Conservation (phyloP, 2,888 invertebrate species). For the Troides aeacus region DNA sequence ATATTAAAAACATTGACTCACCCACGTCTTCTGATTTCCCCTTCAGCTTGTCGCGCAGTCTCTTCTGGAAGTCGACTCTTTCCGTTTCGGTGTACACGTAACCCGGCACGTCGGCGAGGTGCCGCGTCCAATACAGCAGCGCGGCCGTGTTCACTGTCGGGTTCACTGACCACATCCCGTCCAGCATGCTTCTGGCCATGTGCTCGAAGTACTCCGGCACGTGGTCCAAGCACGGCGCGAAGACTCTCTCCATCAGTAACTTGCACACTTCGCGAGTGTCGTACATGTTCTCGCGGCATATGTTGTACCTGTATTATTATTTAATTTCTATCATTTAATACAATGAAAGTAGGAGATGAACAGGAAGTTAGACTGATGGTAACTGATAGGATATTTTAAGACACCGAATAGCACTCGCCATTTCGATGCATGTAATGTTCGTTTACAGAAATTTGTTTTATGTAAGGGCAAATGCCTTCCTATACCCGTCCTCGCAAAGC, state of each 20-base stretch:
- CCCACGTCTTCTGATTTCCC: slow-evolving; percentile 55
- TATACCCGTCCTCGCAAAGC: too few relatives aligned
- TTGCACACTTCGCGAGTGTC: slow-evolving; percentile 83
- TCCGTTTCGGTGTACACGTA: slow-evolving; percentile 72
- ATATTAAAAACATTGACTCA: slow-evolving; percentile 32
- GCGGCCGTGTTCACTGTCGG: slow-evolving; percentile 78
- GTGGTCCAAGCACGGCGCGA: slow-evolving; percentile 80
- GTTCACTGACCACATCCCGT: slow-evolving; percentile 85
- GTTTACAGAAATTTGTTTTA: too few relatives aligned
- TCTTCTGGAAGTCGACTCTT: slow-evolving; percentile 49
- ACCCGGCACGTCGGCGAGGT: slow-evolving; percentile 79
- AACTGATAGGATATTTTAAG: too few relatives aligned
- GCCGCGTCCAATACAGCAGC: slow-evolving; percentile 77
- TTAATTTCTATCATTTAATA: background rate
- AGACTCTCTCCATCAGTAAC: slow-evolving; percentile 80
- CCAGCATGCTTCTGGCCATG: slow-evolving; percentile 82
- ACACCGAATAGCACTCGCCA: too few relatives aligned
- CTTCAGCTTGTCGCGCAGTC: slow-evolving; percentile 47
- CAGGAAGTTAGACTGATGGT: too few relatives aligned
- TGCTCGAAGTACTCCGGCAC: slow-evolving; percentile 82
- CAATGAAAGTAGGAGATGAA: too few relatives aligned
- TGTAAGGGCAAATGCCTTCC: too few relatives aligned
- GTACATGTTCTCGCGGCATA: slow-evolving; percentile 82
- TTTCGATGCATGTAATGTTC: too few relatives aligned
- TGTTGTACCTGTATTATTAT: slow-evolving; percentile 80